Evolutionary conservation across 2,113 vertebrate species (phyloP).

Genomic region (Melierax canorus): DNA sequence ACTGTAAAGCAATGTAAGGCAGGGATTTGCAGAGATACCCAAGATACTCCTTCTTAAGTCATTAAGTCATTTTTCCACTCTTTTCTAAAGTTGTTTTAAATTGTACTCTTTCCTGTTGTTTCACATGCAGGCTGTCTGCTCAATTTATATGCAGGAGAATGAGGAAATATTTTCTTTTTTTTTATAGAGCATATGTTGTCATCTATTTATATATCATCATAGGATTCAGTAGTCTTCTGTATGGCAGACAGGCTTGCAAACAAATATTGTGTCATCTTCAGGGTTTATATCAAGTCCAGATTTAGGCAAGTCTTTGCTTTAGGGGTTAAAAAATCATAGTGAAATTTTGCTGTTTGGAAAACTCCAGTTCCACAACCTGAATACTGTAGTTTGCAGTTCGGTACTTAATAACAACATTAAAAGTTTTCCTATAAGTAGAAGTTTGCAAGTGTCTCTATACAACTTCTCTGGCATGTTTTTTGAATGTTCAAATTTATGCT

Average conservation of each 20-base stretch:
- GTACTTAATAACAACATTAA: not conserved
- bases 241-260: not conserved
- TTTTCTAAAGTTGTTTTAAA: not conserved
- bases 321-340: not conserved
- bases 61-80: not conserved
- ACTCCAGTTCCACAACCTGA: not conserved
- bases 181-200: not conserved
- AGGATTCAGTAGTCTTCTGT: not conserved
- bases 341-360: not conserved
- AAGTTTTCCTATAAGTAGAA: not conserved
- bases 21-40: not conserved
- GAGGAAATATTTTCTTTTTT: not conserved
- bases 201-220: not conserved
- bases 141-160: not conserved
- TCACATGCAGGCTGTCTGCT: not conserved
- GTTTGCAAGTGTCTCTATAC: not conserved
- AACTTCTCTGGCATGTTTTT: not conserved
- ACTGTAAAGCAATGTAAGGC: not conserved
- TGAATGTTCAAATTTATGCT: not conserved
- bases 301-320: not conserved
- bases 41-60: not conserved
- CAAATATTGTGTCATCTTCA: not conserved
- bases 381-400: not conserved
- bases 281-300: not conserved
- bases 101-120: not conserved